phyloP scores from a whole-genome alignment of 2,113 vertebrate species.

The Pseudonaja textilis region DNA sequence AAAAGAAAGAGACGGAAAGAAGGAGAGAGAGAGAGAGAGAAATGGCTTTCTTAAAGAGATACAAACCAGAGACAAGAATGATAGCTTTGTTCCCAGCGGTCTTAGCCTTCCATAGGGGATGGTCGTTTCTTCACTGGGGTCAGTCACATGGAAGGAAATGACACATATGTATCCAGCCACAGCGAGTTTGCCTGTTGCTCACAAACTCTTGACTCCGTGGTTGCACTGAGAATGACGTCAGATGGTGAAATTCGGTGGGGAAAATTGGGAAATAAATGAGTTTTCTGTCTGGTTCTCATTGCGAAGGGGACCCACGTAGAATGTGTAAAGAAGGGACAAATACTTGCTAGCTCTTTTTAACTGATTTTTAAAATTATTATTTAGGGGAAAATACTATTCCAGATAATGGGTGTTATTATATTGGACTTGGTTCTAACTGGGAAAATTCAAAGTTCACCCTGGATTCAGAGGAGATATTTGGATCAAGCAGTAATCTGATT shows the following conservation, averaged over 20 bases:
- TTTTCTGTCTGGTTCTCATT: neutral
- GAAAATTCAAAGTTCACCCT: neutral
- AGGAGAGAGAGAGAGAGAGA: too few relatives aligned
- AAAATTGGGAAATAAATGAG: neutral
- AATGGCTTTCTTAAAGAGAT: neutral
- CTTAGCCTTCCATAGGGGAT: neutral
- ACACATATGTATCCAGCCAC: neutral
- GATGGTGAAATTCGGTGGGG: neutral
- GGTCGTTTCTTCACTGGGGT: neutral
- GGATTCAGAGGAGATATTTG: neutral
- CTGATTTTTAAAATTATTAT: neutral
- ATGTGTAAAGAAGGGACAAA: neutral
- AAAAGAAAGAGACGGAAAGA: too few relatives aligned
- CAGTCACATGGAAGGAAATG: neutral
- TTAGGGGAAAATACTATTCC: neutral
- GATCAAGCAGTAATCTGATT: neutral
- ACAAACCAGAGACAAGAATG: neutral
- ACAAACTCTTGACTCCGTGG: neutral
- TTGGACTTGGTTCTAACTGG: neutral
- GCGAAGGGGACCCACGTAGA: neutral
- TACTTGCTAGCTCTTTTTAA: neutral
- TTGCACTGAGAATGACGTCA: neutral
- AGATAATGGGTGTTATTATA: neutral
- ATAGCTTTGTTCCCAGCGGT: neutral
- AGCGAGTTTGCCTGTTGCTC: neutral